phyloP scores from a whole-genome alignment of 2,888 invertebrate species.

The Willowsia nigromaculata region DNA sequence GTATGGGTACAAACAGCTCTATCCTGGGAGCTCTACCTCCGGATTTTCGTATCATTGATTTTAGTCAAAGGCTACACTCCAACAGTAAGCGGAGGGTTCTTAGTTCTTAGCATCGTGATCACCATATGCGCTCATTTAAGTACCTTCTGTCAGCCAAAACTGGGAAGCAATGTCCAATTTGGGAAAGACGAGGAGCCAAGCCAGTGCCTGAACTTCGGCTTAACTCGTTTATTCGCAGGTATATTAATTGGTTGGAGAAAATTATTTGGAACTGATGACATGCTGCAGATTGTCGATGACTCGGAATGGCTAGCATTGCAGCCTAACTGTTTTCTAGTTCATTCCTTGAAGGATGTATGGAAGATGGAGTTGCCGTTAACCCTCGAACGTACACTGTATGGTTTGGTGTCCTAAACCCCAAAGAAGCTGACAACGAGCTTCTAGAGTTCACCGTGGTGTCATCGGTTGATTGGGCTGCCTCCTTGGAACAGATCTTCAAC shows the following conservation, averaged over 20 bases:
- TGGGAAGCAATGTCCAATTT: background rate
- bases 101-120: background rate
- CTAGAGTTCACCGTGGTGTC: no score
- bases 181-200: conserved; percentile 44
- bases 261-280: background rate
- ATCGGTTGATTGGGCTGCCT: no score
- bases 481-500: no score
- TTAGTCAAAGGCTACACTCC: background rate
- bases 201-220: background rate
- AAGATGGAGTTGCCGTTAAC: conserved; percentile 36
- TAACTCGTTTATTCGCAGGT: background rate
- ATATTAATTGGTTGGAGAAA: conserved; percentile 6
- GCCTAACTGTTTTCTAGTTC: conserved; percentile 10
- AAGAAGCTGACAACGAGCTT: conserved; percentile 28
- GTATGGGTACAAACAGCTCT: background rate
- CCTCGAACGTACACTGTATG: conserved; percentile 19
- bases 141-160: background rate
- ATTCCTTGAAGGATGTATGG: background rate
- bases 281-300: conserved; percentile 25
- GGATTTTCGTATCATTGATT: background rate
- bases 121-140: background rate
- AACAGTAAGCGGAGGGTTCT: background rate
- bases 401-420: background rate
- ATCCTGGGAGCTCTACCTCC: background rate
- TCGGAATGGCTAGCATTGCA: background rate